A percentile compares a stretch with the other conserved stretches of the same genome.
Evolutionary conservation across 2,797 vertebrate species (phyloP).

Genomic region (Amazona ochrocephala): DNA sequence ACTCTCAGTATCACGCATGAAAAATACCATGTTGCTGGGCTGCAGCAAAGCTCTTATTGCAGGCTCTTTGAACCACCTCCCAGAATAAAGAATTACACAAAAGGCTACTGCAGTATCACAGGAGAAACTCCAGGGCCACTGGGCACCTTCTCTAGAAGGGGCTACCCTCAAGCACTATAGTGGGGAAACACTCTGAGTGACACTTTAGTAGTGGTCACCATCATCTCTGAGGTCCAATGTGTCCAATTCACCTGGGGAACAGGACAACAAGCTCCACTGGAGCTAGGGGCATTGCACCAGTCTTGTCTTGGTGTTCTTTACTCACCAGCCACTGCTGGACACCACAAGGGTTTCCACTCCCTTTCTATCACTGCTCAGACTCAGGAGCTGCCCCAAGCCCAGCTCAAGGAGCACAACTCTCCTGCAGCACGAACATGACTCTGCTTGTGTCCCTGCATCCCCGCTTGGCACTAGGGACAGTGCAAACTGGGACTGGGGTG

Average conservation of each 20-base stretch:
- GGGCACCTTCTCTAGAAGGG: neutral
- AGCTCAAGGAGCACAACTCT: neutral
- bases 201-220: neutral
- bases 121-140: neutral
- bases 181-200: neutral
- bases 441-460: neutral
- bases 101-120: neutral
- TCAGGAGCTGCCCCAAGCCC: neutral
- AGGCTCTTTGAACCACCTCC: neutral
- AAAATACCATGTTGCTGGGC: neutral
- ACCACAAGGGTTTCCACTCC: fast-evolving
- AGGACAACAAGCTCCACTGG: neutral
- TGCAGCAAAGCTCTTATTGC: neutral
- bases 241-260: neutral
- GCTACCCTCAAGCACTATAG: neutral
- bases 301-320: neutral
- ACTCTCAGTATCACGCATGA: neutral
- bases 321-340: neutral
- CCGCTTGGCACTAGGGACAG: neutral
- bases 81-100: neutral
- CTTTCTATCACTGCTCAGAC: neutral
- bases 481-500: neutral
- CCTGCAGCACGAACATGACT: fast-evolving
- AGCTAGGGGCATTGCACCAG: neutral
- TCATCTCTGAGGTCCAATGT: neutral